phyloP scores from a whole-genome alignment of 2,113 vertebrate species.

The Parus major region DNA sequence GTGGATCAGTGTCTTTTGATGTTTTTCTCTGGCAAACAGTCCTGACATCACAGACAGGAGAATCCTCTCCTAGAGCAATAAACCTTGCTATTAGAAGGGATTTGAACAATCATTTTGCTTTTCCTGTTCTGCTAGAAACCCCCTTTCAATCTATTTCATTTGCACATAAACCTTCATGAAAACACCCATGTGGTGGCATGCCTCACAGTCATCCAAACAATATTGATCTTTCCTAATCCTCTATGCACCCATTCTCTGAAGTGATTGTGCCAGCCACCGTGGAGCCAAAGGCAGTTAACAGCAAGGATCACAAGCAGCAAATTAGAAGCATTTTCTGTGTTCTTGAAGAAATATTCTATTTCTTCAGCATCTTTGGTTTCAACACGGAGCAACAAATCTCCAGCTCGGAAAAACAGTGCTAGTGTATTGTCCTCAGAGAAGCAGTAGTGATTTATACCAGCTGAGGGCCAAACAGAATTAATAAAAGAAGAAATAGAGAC shows the following conservation, averaged over 20 bases:
- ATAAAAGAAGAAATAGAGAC: background rate
- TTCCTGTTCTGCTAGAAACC: background rate
- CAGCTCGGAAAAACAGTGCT: background rate
- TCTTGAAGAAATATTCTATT: slow-evolving; percentile 15
- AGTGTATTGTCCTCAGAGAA: background rate
- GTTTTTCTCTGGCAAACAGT: background rate
- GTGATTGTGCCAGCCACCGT: background rate
- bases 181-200: background rate
- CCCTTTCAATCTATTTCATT: background rate
- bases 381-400: background rate
- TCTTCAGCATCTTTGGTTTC: background rate
- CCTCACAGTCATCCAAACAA: background rate
- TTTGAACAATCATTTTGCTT: background rate
- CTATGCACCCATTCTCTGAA: background rate
- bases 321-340: background rate
- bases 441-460: background rate
- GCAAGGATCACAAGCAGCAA: background rate
- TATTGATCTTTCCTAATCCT: background rate
- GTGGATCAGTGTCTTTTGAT: background rate
- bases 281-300: background rate
- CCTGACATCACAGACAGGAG: background rate
- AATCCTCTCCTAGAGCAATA: background rate
- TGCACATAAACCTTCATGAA: background rate
- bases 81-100: background rate
- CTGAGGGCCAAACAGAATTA: background rate